Percentiles rank a stretch among this genome's conserved stretches.
phyloP scores from a whole-genome alignment of 2,113 vertebrate genomes.

The Echinops telfairi region DNA sequence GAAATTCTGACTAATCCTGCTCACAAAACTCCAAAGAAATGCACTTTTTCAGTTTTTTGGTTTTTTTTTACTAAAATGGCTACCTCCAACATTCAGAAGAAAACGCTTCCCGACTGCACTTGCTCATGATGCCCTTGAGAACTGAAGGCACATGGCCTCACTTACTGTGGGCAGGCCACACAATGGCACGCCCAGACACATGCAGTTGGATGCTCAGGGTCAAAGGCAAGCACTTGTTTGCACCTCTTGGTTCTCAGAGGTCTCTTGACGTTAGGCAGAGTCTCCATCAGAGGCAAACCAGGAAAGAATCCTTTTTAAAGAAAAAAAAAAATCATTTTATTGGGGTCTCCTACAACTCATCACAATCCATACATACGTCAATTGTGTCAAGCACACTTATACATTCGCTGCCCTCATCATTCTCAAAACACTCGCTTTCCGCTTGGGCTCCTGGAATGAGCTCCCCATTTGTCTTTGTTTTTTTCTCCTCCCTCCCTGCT shows the following conservation, averaged over 20 bases:
- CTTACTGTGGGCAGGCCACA: background rate
- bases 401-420: no score
- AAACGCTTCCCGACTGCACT: background rate
- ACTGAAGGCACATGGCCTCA: no score
- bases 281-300: background rate
- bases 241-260: background rate
- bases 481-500: no score
- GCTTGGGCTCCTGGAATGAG: no score
- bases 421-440: no score
- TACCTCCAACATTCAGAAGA: background rate
- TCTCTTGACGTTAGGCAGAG: background rate
- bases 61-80: background rate
- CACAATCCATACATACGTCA: no score
- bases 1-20: background rate
- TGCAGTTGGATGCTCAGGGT: background rate
- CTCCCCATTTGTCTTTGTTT: no score
- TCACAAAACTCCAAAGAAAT: constrained; percentile 15
- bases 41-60: constrained; percentile 1
- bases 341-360: no score
- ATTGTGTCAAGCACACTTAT: no score
- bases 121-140: background rate
- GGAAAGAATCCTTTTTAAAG: background rate
- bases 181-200: background rate
- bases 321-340: no score
- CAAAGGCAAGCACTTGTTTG: background rate